These are phyloP conservation scores for Drosophila neocordata DNA, from an alignment of 1,140 invertebrate genomes.

Conservation along the genomic window DNA sequence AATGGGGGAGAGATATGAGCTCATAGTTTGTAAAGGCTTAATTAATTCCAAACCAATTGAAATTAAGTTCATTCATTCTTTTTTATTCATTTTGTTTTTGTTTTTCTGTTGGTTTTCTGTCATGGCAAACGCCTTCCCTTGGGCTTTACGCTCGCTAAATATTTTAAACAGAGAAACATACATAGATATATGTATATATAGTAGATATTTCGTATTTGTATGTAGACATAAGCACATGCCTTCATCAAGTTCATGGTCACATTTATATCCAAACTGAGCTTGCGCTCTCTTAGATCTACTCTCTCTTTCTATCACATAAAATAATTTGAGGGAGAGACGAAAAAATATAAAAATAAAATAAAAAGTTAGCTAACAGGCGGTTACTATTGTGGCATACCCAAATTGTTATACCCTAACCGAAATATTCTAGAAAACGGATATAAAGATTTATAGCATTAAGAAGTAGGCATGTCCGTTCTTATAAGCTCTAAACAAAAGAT, in stretches of 20 bases:
- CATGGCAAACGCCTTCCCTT: constrained; percentile 26
- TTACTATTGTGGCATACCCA: constrained; percentile 32
- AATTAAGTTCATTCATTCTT: constrained; percentile 49
- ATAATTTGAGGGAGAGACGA: not conserved
- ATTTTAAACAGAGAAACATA: constrained; percentile 40
- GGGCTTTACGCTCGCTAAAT: constrained; percentile 41
- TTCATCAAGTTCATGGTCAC: constrained; percentile 73
- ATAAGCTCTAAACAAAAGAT: no score
- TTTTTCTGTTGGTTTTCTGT: constrained; percentile 3
- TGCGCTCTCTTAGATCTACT: constrained; percentile 38
- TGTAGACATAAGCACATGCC: constrained; percentile 34
- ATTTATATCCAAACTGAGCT: constrained; percentile 30
- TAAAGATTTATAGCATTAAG: no score
- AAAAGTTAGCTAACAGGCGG: constrained; percentile 29
- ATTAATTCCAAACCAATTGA: constrained; percentile 18
- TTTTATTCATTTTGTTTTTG: constrained; percentile 12
- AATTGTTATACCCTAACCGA: constrained; percentile 15
- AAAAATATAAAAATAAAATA: not conserved
- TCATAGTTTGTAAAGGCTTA: constrained; percentile 19
- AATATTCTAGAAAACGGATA: no score
- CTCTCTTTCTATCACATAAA: constrained; percentile 7
- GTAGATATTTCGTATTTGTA: constrained; percentile 9
- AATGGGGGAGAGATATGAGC: not conserved
- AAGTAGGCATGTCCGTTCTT: no score
- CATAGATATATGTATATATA: constrained; percentile 25